A percentile compares a stretch with the other conserved stretches of the same genome.
Evolutionary conservation across 2,888 invertebrate species (phyloP).

Genomic region (Andrena camellia): DNA sequence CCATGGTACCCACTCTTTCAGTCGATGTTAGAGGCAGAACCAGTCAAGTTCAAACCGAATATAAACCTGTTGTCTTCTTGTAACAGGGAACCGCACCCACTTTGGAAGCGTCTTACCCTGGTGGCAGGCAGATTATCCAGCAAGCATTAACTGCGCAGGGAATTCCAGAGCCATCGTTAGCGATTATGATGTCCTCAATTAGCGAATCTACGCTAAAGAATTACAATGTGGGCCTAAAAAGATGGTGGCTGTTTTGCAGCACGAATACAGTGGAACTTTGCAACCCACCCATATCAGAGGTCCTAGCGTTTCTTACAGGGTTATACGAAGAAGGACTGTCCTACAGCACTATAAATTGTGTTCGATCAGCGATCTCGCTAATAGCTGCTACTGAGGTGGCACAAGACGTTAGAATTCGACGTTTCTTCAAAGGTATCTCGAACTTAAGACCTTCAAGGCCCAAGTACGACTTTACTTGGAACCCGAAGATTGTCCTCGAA

Average conservation of each 20-base stretch:
- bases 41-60: neutral
- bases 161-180: neutral
- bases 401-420: neutral
- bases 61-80: too few relatives aligned
- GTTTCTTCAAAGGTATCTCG: too few relatives aligned
- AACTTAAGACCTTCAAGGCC: neutral
- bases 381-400: neutral
- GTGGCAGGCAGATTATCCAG: neutral
- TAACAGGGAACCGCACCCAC: neutral
- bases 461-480: neutral
- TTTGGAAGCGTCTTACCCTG: neutral
- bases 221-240: neutral
- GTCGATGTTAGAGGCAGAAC: neutral
- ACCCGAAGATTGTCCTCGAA: neutral
- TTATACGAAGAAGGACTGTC: neutral
- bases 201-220: neutral
- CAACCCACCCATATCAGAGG: neutral
- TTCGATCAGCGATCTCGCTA: neutral
- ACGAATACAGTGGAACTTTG: neutral
- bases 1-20: neutral
- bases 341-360: neutral
- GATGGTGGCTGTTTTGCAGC: neutral
- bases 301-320: neutral
- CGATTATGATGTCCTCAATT: neutral
- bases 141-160: neutral